Base-by-base conservation (phyloP, 2,888 invertebrate genomes). In the Sesia bembeciformis region DNA sequence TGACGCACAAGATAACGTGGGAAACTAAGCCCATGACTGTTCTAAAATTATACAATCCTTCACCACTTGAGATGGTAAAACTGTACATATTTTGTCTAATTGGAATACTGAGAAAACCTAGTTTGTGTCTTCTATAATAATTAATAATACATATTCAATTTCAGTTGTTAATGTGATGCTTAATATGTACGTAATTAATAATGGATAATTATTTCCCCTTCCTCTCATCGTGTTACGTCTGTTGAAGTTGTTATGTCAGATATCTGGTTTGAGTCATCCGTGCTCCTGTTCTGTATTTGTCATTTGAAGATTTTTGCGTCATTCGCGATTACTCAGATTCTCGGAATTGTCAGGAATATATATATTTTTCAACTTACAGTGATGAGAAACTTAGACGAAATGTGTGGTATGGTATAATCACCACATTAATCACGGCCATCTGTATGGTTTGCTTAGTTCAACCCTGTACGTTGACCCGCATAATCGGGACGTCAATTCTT, bases 401-500 rank as follows among this genome's bases (percentile, higher is more conserved):
- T 8, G 7, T 4, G 23, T 4, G n/a, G 7, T 8, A 46, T 46
- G 46, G 46, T 8, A 46, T 46, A 46, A 46, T 4, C 23, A 23
- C 23, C 23, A 23, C 23, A 46, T 46, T 46, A 46, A 46, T 46
- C 46, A 46, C 1, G 6, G 46, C 46, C 46, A 46, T 3, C 46
- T 4, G 46, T 46, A 46, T 3, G 42, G 5, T 46, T 46, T 46
- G 46, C 8, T 23, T 8, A 23, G 46, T 46, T 8, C 8, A 5
- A 3, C 7, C 7, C 55, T 65, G 68, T 69, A 64, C 67, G 57
- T 62, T 71, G 73, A 72, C 71, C 75, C 63, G 62, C 49, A 54
- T 58, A 77, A 69, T 63, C 68, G 57, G 74, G 72, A 63, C 72
- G 74, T 65, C 66, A 72, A 73, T 71, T 67, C 70, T 62, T 60